phyloP scores from a whole-genome alignment of 1,140 invertebrate species.

The Latrodectus geometricus region DNA sequence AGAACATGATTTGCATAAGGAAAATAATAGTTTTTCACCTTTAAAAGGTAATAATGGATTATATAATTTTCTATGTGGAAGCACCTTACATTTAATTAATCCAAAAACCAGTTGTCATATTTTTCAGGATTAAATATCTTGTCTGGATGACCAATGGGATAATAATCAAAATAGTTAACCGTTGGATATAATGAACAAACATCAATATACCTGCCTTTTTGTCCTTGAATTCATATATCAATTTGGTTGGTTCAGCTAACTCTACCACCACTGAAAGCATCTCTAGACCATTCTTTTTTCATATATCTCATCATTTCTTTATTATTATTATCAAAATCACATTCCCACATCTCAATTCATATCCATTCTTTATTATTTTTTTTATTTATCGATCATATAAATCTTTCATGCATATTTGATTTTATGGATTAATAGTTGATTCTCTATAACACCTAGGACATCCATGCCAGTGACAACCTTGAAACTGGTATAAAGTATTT shows the following conservation, averaged over 20 bases:
- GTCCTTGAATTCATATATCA: constrained; percentile 18
- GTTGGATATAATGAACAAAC: too few species aligned
- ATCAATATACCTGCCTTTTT: constrained; percentile 17
- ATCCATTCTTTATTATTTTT: not conserved
- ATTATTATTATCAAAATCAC: constrained; percentile 22
- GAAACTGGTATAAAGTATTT: constrained; percentile 1
- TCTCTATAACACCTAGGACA: not conserved
- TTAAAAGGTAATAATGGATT: constrained; percentile 3
- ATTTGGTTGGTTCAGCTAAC: constrained; percentile 19
- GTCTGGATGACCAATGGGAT: too few species aligned
- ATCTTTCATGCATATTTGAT: too few species aligned
- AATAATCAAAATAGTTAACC: too few species aligned
- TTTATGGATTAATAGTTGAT: not conserved
- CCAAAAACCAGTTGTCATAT: not conserved
- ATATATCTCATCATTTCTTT: constrained; percentile 11
- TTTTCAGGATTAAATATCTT: constrained; percentile 21
- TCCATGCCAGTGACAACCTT: constrained; percentile 17
- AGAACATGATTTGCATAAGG: not conserved
- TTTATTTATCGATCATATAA: constrained; percentile 1
- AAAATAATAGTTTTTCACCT: constrained; percentile 22
- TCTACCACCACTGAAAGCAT: not conserved
- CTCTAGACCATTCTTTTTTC: constrained; percentile 11
- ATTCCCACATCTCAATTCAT: constrained; percentile 21
- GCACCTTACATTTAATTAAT: constrained; percentile 25
- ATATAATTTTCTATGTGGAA: constrained; percentile 14